phyloP scores from a whole-genome alignment of 1,140 invertebrate genomes.

The Drosophila gunungcola region DNA sequence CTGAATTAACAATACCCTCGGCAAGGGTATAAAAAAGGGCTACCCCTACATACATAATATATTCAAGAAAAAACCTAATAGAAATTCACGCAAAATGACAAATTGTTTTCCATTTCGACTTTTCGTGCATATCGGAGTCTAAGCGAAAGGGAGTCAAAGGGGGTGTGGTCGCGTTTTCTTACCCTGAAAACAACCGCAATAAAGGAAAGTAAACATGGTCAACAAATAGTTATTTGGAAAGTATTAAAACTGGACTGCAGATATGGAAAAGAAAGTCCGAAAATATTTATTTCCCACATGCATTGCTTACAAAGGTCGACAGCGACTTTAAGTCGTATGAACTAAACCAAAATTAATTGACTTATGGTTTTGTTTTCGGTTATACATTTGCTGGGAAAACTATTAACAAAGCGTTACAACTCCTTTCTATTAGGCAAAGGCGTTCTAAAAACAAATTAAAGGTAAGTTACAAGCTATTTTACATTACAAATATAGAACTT shows the following conservation, averaged over 20 bases:
- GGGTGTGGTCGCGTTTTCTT: not conserved
- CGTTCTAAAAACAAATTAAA: no score
- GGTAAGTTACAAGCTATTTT: no score
- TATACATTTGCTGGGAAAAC: no score
- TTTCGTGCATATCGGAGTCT: slow-evolving; percentile 20
- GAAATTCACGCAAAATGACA: slow-evolving; percentile 45
- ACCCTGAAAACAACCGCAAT: not conserved
- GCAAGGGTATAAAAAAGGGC: no score
- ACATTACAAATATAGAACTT: no score
- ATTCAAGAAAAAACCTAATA: not conserved
- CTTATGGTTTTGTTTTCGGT: no score
- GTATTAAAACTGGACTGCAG: not conserved
- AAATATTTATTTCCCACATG: not conserved
- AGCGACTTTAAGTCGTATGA: not conserved
- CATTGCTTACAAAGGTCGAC: slow-evolving; percentile 6
- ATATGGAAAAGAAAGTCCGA: not conserved
- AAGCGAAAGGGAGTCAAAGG: slow-evolving; percentile 6
- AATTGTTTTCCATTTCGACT: slow-evolving; percentile 49
- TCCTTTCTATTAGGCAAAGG: no score
- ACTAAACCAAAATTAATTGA: not conserved
- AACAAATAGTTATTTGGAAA: not conserved
- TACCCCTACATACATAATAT: not conserved
- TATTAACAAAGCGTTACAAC: no score
- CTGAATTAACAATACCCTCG: no score
- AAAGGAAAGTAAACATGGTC: not conserved